Conservation (phyloP, 2,888 invertebrate species). For the Beris chalybata region DNA sequence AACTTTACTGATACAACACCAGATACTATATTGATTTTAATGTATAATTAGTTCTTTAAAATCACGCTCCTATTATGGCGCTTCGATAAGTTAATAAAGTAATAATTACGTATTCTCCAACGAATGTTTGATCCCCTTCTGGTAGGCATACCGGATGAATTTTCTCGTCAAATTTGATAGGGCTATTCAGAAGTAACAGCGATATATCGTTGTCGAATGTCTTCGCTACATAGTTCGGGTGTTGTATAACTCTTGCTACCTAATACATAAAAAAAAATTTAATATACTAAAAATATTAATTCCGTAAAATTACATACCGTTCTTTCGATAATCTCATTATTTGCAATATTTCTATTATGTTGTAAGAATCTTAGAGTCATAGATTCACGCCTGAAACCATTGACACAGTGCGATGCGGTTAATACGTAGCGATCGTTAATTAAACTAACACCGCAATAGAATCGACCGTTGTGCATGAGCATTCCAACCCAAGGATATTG, state of each 20-base stretch:
- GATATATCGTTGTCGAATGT: slow-evolving; percentile 86
- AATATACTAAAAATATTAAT: slow-evolving; percentile 1
- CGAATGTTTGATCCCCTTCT: slow-evolving; percentile 53
- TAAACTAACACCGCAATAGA: slow-evolving; percentile 76
- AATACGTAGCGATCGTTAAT: slow-evolving; percentile 74
- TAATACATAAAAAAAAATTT: neutral
- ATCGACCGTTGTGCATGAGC: slow-evolving; percentile 60
- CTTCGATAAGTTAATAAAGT: no score
- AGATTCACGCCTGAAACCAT: slow-evolving; percentile 64
- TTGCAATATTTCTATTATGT: slow-evolving; percentile 66
- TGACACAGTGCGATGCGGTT: slow-evolving; percentile 78
- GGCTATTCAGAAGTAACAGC: slow-evolving; percentile 66
- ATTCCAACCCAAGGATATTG: slow-evolving; percentile 75
- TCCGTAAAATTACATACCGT: slow-evolving; percentile 43
- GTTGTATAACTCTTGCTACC: slow-evolving; percentile 56
- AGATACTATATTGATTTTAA: no score
- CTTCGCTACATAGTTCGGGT: slow-evolving; percentile 69
- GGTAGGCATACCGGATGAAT: slow-evolving; percentile 81
- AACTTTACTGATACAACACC: no score
- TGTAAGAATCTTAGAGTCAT: slow-evolving; percentile 71
- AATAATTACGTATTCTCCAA: slow-evolving; percentile 46
- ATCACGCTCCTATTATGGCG: no score
- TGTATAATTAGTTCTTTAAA: no score
- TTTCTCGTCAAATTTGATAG: slow-evolving; percentile 61
- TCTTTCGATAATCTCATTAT: slow-evolving; percentile 51